Conservation (phyloP, 2,113 vertebrate species). For the Ciconia stormi region DNA sequence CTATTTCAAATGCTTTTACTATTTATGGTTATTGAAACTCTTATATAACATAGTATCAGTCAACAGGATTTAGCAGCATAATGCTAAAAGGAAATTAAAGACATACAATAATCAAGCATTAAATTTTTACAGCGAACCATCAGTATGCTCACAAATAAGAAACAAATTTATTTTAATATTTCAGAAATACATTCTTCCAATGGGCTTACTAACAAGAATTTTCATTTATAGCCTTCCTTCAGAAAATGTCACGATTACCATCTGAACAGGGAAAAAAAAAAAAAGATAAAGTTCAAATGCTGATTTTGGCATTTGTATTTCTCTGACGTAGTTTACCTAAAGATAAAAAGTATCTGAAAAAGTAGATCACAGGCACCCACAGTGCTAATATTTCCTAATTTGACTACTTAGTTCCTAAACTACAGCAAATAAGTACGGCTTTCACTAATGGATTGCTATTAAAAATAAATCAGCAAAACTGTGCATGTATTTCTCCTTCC, state of each 20-base stretch:
- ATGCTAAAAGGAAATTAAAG: slow-evolving; percentile 20
- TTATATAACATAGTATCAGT: not conserved
- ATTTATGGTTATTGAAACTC: not conserved
- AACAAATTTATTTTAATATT: not conserved
- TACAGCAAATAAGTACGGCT: not conserved
- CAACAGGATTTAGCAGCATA: not conserved
- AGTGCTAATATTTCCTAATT: not conserved
- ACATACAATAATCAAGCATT: not conserved
- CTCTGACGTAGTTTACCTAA: not conserved
- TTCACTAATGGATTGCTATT: slow-evolving; percentile 5
- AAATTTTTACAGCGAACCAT: not conserved
- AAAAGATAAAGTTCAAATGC: slow-evolving; percentile 4
- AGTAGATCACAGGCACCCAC: not conserved
- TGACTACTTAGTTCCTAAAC: not conserved
- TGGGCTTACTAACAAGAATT: not conserved
- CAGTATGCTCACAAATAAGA: not conserved
- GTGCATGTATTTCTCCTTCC: not conserved
- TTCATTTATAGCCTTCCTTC: not conserved
- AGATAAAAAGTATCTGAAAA: slow-evolving; percentile 13
- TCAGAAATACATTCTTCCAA: not conserved
- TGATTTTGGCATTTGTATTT: slow-evolving; percentile 24
- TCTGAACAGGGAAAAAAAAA: not conserved
- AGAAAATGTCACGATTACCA: slow-evolving; percentile 36
- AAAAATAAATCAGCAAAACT: slow-evolving; percentile 33
- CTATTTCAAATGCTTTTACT: not conserved